phyloP scores from a whole-genome alignment of 1,140 invertebrate genomes.

The Listronotus oregonensis region DNA sequence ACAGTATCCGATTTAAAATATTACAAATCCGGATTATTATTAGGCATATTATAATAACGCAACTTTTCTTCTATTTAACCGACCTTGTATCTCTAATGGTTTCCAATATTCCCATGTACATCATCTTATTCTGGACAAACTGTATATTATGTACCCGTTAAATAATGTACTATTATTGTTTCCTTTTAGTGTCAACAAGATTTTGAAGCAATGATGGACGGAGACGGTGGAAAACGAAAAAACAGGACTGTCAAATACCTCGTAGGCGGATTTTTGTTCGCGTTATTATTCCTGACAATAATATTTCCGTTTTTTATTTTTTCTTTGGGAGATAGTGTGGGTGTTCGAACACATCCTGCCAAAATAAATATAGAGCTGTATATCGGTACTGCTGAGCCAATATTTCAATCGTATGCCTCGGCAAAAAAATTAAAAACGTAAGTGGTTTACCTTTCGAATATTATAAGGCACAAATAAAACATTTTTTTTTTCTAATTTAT shows the following conservation, averaged over 20 bases:
- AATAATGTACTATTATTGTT: no score
- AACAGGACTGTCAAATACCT: constrained; percentile 10
- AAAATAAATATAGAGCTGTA: constrained; percentile 11
- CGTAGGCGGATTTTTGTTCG: constrained; percentile 6
- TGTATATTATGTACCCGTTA: no score
- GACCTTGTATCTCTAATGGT: no score
- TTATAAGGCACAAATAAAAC: no score
- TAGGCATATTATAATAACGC: no score
- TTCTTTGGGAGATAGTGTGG: constrained; percentile 13
- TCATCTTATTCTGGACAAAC: no score
- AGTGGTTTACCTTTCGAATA: no score
- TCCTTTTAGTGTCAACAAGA: constrained; percentile 17
- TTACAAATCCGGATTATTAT: no score
- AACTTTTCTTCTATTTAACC: no score
- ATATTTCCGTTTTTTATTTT: constrained; percentile 29
- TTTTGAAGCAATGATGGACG: constrained; percentile 5
- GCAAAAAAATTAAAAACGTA: constrained; percentile 9
- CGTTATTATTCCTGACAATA: constrained; percentile 13
- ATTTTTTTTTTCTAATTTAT: no score
- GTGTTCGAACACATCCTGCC: constrained; percentile 15
- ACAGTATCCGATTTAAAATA: no score
- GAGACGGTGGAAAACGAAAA: background rate
- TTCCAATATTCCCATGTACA: no score
- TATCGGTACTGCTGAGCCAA: constrained; percentile 20
- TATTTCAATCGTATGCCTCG: constrained; percentile 25